phyloP scores from a whole-genome alignment of 2,797 vertebrate genomes.

The Pachyuromys duprasi region DNA sequence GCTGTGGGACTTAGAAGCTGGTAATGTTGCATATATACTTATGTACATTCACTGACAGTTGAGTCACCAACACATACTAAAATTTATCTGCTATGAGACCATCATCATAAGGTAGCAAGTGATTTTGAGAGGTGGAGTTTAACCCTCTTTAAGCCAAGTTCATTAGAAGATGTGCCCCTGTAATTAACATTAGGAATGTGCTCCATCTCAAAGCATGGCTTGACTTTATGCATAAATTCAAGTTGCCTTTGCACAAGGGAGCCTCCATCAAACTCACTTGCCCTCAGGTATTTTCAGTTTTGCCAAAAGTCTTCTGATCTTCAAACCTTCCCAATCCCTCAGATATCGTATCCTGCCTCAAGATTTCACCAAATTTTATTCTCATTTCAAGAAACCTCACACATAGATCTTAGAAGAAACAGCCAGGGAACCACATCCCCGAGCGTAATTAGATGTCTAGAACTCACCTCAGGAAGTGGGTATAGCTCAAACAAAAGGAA shows the following conservation, averaged over 20 bases:
- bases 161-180: neutral
- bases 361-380: neutral
- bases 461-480: neutral
- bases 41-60: neutral
- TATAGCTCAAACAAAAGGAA: neutral
- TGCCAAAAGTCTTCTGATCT: neutral
- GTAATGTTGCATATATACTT: neutral
- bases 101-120: neutral
- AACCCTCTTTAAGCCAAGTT: neutral
- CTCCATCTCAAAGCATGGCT: neutral
- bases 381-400: conserved; percentile 2
- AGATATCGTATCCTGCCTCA: neutral
- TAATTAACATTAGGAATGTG: neutral
- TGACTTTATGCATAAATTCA: neutral
- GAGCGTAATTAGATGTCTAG: conserved; percentile 7
- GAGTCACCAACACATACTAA: neutral
- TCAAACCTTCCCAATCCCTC: neutral
- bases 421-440: neutral
- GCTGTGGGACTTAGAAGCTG: neutral
- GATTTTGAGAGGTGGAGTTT: neutral
- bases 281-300: neutral
- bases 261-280: too few species aligned
- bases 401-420: conserved; percentile 11
- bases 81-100: neutral
- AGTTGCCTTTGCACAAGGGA: neutral